A percentile compares a stretch with the other conserved stretches of the same genome.
These are phyloP conservation scores for Plecturocebus donacophilus DNA, from an alignment of 2,113 vertebrate species.

Conservation along the genomic window DNA sequence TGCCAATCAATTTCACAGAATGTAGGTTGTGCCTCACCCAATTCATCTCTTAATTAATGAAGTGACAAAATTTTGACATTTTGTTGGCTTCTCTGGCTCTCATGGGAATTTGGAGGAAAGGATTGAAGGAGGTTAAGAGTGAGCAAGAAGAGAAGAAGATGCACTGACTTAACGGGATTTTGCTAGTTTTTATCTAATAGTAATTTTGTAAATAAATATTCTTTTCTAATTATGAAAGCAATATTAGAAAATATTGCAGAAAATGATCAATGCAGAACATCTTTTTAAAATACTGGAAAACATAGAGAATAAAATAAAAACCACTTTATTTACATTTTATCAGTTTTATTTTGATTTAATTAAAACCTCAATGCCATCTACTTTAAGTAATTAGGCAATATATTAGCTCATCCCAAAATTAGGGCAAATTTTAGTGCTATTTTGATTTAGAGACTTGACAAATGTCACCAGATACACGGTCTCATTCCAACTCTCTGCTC, in stretches of 20 bases:
- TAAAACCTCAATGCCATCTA: slow-evolving; percentile 11
- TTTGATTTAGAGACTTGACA: slow-evolving; percentile 1
- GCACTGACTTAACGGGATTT: background rate
- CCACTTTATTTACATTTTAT: background rate
- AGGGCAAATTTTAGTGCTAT: background rate
- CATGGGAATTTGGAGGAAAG: slow-evolving; percentile 50
- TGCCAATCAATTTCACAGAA: slow-evolving; percentile 77
- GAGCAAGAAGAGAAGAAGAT: background rate
- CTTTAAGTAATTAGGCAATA: slow-evolving; percentile 15
- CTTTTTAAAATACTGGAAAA: background rate
- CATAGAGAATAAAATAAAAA: slow-evolving; percentile 39
- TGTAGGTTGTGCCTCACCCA: slow-evolving; percentile 68
- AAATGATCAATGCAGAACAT: background rate
- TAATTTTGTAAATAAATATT: slow-evolving; percentile 19
- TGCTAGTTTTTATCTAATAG: slow-evolving; percentile 28
- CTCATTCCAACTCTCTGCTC: background rate
- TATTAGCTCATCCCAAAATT: slow-evolving; percentile 7
- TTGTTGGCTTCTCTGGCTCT: slow-evolving; percentile 71
- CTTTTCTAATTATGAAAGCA: slow-evolving; percentile 24
- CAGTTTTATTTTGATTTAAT: slow-evolving; percentile 24
- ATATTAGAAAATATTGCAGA: background rate
- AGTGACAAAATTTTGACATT: slow-evolving; percentile 78
- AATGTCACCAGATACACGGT: background rate
- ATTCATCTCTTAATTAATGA: slow-evolving; percentile 77
- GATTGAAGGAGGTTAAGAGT: background rate